Conservation (phyloP, 2,888 invertebrate species). For the Drosophila meridionalis region DNA sequence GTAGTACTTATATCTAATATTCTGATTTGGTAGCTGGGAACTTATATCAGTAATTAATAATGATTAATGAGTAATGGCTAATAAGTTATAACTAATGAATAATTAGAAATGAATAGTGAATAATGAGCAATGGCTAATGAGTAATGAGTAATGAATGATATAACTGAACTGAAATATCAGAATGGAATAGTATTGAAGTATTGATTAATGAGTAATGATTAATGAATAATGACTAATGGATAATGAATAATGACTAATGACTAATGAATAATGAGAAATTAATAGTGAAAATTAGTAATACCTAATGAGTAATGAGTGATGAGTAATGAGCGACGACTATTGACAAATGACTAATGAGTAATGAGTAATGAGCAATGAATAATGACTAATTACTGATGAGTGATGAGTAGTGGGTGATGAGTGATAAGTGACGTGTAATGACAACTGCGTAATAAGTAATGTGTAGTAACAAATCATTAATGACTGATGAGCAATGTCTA, state of each 20-base stretch:
- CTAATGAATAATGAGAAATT: neutral
- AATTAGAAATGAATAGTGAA: neutral
- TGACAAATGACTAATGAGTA: no score
- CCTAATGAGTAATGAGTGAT: neutral
- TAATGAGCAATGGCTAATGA: neutral
- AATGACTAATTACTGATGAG: neutral
- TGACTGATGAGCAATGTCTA: neutral
- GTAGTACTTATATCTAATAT: no score
- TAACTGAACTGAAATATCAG: no score
- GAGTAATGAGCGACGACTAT: neutral
- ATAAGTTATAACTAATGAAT: neutral
- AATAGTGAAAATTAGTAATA: neutral
- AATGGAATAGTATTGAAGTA: no score
- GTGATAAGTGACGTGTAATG: neutral
- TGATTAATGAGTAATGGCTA: neutral
- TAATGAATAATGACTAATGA: neutral
- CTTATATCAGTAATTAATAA: no score
- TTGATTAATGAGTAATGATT: neutral
- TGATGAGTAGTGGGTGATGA: neutral
- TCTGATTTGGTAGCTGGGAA: no score
- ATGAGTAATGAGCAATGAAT: neutral
- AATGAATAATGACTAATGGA: neutral
- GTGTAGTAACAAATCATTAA: neutral
- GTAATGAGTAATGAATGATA: neutral
- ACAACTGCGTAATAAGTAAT: no score